These are phyloP conservation scores for Grammomys dolichurus DNA, from an alignment of 2,113 vertebrate genomes.

Conservation along the genomic window DNA sequence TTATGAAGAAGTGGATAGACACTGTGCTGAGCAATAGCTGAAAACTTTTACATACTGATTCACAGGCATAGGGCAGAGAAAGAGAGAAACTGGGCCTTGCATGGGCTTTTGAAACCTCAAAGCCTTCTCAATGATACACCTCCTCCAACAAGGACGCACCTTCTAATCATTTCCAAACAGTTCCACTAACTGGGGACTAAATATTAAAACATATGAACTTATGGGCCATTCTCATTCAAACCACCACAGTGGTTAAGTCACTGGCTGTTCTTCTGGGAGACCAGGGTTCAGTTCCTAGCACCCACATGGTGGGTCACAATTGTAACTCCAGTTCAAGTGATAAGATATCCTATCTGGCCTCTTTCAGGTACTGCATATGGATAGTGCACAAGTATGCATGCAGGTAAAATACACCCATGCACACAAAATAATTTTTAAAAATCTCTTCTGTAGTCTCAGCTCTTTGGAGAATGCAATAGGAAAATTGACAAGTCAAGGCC, in stretches of 20 bases:
- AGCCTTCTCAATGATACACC: background rate
- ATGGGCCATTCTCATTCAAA: background rate
- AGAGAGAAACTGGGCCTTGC: background rate
- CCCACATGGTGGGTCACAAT: background rate
- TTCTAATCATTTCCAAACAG: background rate
- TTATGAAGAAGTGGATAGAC: background rate
- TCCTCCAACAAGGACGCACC: background rate
- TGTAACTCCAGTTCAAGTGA: background rate
- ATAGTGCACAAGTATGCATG: background rate
- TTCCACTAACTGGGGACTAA: background rate
- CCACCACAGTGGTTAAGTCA: background rate
- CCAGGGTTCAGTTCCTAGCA: background rate
- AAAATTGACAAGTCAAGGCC: background rate
- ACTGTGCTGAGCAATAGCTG: background rate
- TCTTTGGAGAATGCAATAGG: background rate
- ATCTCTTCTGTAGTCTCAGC: background rate
- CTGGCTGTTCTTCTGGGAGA: background rate
- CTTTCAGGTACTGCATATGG: background rate
- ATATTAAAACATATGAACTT: background rate
- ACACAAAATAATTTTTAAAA: background rate
- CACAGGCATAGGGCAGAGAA: background rate
- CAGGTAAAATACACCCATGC: background rate
- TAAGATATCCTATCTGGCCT: background rate
- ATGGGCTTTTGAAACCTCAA: background rate
- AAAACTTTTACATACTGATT: background rate